These are phyloP conservation scores for Marmota monax DNA, from an alignment of 2,113 vertebrate species.

Conservation along the genomic window DNA sequence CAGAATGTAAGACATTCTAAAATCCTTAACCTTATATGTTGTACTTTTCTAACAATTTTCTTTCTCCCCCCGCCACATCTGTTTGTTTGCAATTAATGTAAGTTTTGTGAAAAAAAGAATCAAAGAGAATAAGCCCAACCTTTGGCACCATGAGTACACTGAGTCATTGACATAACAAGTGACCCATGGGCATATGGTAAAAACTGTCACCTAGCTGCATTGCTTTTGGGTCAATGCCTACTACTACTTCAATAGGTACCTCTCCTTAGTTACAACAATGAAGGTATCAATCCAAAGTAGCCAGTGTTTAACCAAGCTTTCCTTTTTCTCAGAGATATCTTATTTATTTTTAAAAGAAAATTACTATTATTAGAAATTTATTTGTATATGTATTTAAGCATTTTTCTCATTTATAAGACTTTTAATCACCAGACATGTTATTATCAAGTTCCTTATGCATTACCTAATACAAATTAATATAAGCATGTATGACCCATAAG, in stretches of 20 bases:
- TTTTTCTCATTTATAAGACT: slow-evolving; percentile 48
- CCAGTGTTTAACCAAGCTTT: neutral
- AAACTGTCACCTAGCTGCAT: neutral
- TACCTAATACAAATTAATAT: slow-evolving; percentile 39
- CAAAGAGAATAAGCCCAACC: neutral
- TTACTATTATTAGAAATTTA: slow-evolving; percentile 40
- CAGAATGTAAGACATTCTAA: too few relatives aligned
- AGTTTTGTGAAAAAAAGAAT: too few relatives aligned
- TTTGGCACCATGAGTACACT: neutral
- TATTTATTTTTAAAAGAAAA: slow-evolving; percentile 50
- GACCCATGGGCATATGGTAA: neutral
- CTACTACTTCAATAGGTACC: neutral
- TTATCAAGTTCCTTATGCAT: neutral
- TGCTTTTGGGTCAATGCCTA: neutral
- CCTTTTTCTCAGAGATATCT: neutral
- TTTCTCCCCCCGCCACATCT: too few relatives aligned
- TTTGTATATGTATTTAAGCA: neutral
- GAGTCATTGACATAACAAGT: neutral
- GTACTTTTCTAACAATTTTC: too few relatives aligned
- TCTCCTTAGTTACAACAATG: neutral
- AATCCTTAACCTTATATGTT: too few relatives aligned
- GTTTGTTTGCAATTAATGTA: too few relatives aligned
- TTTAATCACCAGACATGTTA: neutral
- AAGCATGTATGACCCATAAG: neutral
- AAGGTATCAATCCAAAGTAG: neutral